These are phyloP conservation scores for Serripes groenlandicus DNA, from an alignment of 2,888 invertebrate species.

Conservation along the genomic window DNA sequence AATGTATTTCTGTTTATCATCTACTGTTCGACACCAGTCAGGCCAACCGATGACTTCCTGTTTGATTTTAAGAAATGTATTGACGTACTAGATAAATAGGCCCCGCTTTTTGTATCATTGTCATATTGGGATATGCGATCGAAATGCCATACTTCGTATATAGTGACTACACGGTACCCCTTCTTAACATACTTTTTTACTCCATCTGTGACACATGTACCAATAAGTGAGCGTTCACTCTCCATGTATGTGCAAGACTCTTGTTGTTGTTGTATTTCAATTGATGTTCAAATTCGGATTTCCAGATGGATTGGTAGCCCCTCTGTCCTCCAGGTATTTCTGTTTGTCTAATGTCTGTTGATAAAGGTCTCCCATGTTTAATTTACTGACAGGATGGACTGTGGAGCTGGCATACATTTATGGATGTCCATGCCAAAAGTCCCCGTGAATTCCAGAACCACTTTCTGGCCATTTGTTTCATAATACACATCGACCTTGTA, in stretches of 20 bases:
- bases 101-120: conserved; percentile 4
- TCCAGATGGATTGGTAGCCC: background rate
- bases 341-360: background rate
- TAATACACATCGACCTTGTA: no score
- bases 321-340: background rate
- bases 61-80: no score
- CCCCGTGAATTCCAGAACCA: no score
- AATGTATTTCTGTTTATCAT: conserved; percentile 1
- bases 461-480: no score
- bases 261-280: background rate
- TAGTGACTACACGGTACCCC: background rate
- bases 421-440: no score
- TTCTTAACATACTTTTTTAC: background rate
- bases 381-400: background rate
- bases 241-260: background rate
- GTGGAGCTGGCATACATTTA: background rate
- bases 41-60: background rate
- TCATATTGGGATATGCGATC: background rate
- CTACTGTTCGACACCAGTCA: conserved; percentile 22
- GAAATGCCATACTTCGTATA: conserved; percentile 6
- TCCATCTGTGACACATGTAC: conserved; percentile 1
- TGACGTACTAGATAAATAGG: background rate
- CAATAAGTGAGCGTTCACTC: background rate
- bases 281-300: background rate
- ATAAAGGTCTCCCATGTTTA: background rate